Evolutionary conservation across 2,113 vertebrate species (phyloP).

Genomic region (Ammodramus savannarum): DNA sequence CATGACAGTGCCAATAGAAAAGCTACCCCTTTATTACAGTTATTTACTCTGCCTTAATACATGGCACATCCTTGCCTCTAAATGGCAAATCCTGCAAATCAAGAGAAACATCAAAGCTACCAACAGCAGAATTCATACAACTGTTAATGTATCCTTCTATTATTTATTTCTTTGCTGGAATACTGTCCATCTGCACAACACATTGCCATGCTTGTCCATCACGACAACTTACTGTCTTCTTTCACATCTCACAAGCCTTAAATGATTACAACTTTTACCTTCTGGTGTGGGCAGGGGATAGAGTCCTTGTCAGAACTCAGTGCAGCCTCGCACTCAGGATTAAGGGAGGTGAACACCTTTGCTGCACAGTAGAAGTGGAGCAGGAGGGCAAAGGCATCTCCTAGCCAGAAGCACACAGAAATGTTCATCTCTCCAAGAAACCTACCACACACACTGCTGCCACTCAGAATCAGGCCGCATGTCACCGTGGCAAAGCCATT

Average conservation of each 20-base stretch:
- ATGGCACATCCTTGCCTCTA: not conserved
- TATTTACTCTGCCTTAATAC: not conserved
- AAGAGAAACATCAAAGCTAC: not conserved
- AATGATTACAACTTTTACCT: not conserved
- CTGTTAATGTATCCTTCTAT: not conserved
- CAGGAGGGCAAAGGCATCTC: not conserved
- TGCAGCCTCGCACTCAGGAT: not conserved
- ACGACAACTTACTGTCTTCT: not conserved
- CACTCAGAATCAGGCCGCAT: not conserved
- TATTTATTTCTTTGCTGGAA: not conserved
- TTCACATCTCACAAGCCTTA: not conserved
- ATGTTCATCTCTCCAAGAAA: not conserved
- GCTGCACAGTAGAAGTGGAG: not conserved
- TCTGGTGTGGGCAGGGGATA: not conserved
- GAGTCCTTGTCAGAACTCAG: accelerated
- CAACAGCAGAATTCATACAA: not conserved
- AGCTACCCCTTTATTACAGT: not conserved
- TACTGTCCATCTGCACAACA: not conserved
- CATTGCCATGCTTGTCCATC: not conserved
- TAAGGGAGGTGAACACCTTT: not conserved
- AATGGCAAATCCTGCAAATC: not conserved
- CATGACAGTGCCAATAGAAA: not conserved
- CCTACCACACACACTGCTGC: accelerated
- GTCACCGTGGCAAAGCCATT: not conserved
- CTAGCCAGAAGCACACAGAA: not conserved